phyloP scores from a whole-genome alignment of 2,888 invertebrate species.

The Eilema sororculum region DNA sequence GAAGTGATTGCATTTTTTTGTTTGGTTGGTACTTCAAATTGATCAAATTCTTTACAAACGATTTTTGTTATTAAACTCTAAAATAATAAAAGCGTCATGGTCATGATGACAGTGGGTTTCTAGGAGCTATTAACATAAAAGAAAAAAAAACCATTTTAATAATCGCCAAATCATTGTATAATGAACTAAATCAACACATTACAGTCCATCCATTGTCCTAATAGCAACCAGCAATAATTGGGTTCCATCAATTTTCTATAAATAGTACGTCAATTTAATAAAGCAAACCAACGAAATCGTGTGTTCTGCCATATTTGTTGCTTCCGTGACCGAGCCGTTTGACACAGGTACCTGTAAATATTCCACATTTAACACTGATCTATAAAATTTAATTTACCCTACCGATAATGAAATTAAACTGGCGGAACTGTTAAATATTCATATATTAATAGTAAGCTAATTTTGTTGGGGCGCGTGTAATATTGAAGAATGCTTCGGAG shows the following conservation, averaged over 20 bases:
- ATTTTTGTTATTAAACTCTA: no score
- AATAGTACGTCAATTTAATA: slow-evolving; percentile 32
- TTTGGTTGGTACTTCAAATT: no score
- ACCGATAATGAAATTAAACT: slow-evolving; percentile 46
- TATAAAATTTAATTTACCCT: slow-evolving; percentile 54
- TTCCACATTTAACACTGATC: slow-evolving; percentile 55
- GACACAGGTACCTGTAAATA: slow-evolving; percentile 60
- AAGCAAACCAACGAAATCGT: slow-evolving; percentile 51
- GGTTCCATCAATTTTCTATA: slow-evolving; percentile 14
- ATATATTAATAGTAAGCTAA: slow-evolving; percentile 30
- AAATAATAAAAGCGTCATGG: no score
- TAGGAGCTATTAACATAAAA: neutral
- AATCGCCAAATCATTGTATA: neutral
- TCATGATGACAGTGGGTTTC: neutral
- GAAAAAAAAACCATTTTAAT: neutral
- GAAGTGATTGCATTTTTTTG: no score
- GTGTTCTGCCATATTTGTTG: slow-evolving; percentile 51
- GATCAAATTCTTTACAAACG: no score
- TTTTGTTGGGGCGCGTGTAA: slow-evolving; percentile 16
- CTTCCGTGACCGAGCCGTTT: slow-evolving; percentile 60
- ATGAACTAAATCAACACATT: neutral
- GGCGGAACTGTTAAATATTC: slow-evolving; percentile 39
- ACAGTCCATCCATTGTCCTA: slow-evolving; percentile 17
- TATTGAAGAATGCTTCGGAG: slow-evolving; percentile 13
- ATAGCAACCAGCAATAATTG: neutral